Percentiles rank a stretch among this genome's conserved stretches.
phyloP scores from a whole-genome alignment of 2,797 vertebrate species.

The Gallinago nigripennis region DNA sequence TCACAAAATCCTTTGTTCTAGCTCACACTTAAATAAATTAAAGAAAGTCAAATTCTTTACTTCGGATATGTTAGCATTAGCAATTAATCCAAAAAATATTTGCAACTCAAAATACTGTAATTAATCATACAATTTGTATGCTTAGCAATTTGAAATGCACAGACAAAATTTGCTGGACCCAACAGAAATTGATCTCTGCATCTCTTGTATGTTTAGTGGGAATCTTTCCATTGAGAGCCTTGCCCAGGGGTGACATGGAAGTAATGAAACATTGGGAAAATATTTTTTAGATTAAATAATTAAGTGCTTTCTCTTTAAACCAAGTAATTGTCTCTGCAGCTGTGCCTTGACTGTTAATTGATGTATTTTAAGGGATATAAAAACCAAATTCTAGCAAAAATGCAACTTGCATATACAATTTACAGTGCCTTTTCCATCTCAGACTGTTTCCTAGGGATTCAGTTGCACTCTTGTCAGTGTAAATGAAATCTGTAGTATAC shows the following conservation, averaged over 20 bases:
- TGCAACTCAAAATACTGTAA: neutral
- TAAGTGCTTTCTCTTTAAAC: neutral
- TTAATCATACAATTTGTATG: neutral
- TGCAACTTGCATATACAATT: neutral
- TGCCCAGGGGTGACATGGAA: neutral
- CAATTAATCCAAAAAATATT: neutral
- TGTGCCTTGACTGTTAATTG: neutral
- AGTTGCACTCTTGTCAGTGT: neutral
- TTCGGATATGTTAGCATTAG: neutral
- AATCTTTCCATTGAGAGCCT: neutral
- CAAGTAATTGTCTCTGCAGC: neutral
- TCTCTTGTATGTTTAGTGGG: neutral
- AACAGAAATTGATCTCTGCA: neutral
- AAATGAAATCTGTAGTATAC: neutral
- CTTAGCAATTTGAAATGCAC: neutral
- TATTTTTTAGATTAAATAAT: neutral
- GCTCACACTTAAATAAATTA: neutral
- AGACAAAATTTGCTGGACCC: neutral
- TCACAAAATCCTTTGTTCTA: neutral
- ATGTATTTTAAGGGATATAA: neutral
- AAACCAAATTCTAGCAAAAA: neutral
- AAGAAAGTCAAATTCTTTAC: neutral
- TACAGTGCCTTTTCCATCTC: neutral
- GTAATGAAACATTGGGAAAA: neutral
- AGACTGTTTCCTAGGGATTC: neutral